A percentile compares a stretch with the other conserved stretches of the same genome.
phyloP scores from a whole-genome alignment of 2,888 invertebrate species.

The Drosophila colorata region DNA sequence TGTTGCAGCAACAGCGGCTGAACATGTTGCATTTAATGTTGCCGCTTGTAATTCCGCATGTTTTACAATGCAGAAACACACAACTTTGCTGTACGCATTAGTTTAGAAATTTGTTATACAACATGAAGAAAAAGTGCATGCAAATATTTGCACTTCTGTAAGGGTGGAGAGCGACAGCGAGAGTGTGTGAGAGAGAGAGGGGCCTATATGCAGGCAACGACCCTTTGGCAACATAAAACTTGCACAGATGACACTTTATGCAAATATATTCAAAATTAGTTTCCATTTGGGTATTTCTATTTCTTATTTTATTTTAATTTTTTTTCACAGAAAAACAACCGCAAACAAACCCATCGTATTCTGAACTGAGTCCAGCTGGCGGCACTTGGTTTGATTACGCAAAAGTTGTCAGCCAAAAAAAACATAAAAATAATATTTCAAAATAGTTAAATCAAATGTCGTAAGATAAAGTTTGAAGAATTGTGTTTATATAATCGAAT shows the following conservation, averaged over 20 bases:
- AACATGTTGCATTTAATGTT: constrained; percentile 64
- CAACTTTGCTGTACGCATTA: constrained; percentile 47
- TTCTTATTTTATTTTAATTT: neutral
- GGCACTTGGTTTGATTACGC: constrained; percentile 31
- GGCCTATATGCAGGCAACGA: constrained; percentile 7
- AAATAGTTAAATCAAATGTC: constrained; percentile 10
- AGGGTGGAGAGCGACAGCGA: constrained; percentile 8
- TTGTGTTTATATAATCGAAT: neutral
- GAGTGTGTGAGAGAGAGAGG: neutral
- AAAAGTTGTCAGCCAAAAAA: constrained; percentile 22
- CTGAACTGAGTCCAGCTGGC: constrained; percentile 25
- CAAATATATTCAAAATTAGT: constrained; percentile 82
- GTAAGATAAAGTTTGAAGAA: neutral
- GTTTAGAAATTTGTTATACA: constrained; percentile 58
- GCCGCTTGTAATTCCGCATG: constrained; percentile 62
- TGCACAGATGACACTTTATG: constrained; percentile 81
- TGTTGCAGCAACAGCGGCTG: constrained; percentile 27
- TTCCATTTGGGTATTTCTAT: constrained; percentile 58
- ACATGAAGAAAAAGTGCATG: constrained; percentile 40
- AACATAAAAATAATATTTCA: neutral
- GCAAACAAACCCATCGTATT: constrained; percentile 4
- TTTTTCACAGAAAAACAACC: constrained; percentile 5
- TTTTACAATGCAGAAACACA: constrained; percentile 58
- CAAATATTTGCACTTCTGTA: constrained; percentile 65
- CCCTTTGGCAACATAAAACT: constrained; percentile 50